These are phyloP conservation scores for Melanotaenia duboulayi DNA, from an alignment of 2,113 vertebrate species.

Conservation along the genomic window DNA sequence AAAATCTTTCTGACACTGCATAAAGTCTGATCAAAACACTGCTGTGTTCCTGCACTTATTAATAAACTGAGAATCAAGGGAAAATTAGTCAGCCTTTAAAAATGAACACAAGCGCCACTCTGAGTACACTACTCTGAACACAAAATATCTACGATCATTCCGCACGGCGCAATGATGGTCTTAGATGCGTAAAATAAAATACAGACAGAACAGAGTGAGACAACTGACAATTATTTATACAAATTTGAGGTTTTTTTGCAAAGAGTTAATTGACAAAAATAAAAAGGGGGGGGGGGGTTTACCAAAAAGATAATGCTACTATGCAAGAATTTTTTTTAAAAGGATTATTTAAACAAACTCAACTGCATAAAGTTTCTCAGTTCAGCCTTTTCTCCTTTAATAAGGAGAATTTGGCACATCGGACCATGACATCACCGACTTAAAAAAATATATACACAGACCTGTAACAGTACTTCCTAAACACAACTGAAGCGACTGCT, in stretches of 20 bases:
- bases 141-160: slow-evolving; percentile 93
- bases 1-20: slow-evolving; percentile 48
- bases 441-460: slow-evolving; percentile 12
- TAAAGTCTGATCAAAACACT: slow-evolving; percentile 55
- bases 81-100: slow-evolving; percentile 67
- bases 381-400: slow-evolving; percentile 1
- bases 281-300: slow-evolving; percentile 1
- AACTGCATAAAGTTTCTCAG: slow-evolving; percentile 22
- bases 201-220: slow-evolving; percentile 74
- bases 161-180: slow-evolving; percentile 99
- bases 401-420: slow-evolving; percentile 15
- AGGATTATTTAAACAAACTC: slow-evolving; percentile 42
- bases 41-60: slow-evolving; percentile 74
- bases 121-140: slow-evolving; percentile 88
- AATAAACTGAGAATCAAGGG: slow-evolving; percentile 55
- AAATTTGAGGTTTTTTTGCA: slow-evolving; percentile 34
- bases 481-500: slow-evolving; percentile 31
- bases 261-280: slow-evolving; percentile 46
- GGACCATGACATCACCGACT: slow-evolving; percentile 15
- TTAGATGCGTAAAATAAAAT: slow-evolving; percentile 85
- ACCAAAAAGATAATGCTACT: too few species aligned
- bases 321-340: slow-evolving; percentile 25
- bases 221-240: slow-evolving; percentile 85
- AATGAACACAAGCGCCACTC: slow-evolving; percentile 64
- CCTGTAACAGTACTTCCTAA: slow-evolving; percentile 38